These are phyloP conservation scores for Timema cristinae DNA, from an alignment of 2,888 invertebrate genomes.

Conservation along the genomic window DNA sequence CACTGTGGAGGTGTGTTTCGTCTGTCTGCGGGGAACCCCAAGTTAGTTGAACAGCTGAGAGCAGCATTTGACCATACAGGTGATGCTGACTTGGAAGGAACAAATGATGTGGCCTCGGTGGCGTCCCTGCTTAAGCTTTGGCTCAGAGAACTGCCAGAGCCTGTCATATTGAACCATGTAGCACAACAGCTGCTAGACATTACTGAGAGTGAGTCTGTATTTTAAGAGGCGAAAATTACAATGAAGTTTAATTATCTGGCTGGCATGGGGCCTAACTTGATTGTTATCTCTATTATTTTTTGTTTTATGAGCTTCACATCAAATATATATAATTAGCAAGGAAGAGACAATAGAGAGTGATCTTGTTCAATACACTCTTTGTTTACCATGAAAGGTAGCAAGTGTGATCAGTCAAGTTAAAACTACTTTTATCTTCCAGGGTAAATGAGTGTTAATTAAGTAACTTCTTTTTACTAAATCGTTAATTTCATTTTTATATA, in stretches of 20 bases:
- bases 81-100: constrained; percentile 51
- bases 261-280: too few species aligned
- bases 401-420: too few species aligned
- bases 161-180: constrained; percentile 49
- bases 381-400: too few species aligned
- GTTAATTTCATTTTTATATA: too few species aligned
- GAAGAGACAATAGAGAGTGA: too few species aligned
- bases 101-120: constrained; percentile 52
- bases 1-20: constrained; percentile 51
- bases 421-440: too few species aligned
- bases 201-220: constrained; percentile 25
- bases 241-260: constrained; percentile 25
- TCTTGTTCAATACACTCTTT: too few species aligned
- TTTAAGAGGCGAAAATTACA: background rate
- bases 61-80: constrained; percentile 51
- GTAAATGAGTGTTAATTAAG: too few species aligned
- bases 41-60: constrained; percentile 50
- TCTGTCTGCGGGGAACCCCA: constrained; percentile 51
- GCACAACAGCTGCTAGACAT: constrained; percentile 38
- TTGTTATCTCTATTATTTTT: too few species aligned
- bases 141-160: constrained; percentile 52
- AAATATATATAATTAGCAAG: too few species aligned
- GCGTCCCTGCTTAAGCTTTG: constrained; percentile 54
- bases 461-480: too few species aligned
- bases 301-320: too few species aligned